Evolutionary conservation across 2,113 vertebrate genomes (phyloP), one percentile per base, ranked within the genome.

Genomic region (Suncus etruscus): DNA sequence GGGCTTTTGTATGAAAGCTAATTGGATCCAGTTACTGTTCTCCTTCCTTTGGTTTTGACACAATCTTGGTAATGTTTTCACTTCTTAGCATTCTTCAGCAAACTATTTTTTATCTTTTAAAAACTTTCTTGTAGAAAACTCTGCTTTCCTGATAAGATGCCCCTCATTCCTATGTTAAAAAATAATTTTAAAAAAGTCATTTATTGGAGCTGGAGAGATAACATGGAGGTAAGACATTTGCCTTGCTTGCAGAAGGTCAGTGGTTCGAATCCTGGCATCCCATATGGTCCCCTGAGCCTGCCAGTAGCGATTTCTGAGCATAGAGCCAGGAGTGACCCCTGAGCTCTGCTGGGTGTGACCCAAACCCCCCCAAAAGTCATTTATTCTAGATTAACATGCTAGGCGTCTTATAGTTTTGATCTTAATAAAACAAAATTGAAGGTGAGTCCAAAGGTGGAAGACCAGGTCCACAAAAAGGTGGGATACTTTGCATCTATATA

Each of bases 11-110:
- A 1, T 66, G 58, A 93, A 95, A 94, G 94, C 91, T 96, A 95
- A 96, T 88, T 89, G 47, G 54, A 94, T 96, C 90, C 96, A 97
- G 86, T 90, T 95, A 88, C 74, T 48, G 24, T 32, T 39, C 51
- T 90, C 80, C 39, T 87, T 81, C 10, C 47, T 91, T 94, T 87
- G 92, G 48, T 96, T 89, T 92, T 77, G 73, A 96, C 74, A 11
- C 61, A 90, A 75, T 93, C 75, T 84, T 85, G 9, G 50, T 91
- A 51, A 76, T 85, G 31, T 66, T 94, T 95, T 95, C 68, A 87
- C 51, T 47, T 95, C 94, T 95, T 89, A 86, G 25, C 83, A 63
- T 89, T 95, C 75, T 83, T 47, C 77, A 14, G 12, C 22, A 80
- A 58, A 61, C 69, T 84, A 92, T 68, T 82, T 74, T 31, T n/a